Conservation (phyloP, 2,113 vertebrate species). For the Scomber scombrus region DNA sequence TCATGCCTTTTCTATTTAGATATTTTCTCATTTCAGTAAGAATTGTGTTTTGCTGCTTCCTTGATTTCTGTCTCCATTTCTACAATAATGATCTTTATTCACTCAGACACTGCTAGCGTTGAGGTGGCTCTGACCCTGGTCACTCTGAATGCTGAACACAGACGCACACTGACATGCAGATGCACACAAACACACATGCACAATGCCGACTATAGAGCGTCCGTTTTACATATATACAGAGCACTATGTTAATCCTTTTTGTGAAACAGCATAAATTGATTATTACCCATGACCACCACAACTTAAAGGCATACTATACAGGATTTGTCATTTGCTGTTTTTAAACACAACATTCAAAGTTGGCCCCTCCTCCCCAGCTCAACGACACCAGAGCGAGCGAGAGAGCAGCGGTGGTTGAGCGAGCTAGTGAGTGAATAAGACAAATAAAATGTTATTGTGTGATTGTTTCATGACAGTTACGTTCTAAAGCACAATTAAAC, state of each 20-base stretch:
- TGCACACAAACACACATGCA: slow-evolving; percentile 59
- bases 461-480: no score
- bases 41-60: neutral
- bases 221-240: slow-evolving; percentile 39
- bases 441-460: no score
- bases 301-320: neutral
- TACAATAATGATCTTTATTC: slow-evolving; percentile 67
- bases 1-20: neutral
- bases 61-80: slow-evolving; percentile 18
- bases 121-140: slow-evolving; percentile 56
- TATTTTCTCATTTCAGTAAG: neutral
- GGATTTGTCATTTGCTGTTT: no score
- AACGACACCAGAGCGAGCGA: no score
- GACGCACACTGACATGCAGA: slow-evolving; percentile 49
- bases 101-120: slow-evolving; percentile 49
- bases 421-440: no score
- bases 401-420: no score
- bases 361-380: no score
- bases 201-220: slow-evolving; percentile 45
- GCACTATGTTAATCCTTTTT: slow-evolving; percentile 15
- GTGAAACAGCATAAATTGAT: neutral
- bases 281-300: neutral
- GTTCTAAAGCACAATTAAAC: no score
- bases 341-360: no score
- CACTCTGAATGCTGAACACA: slow-evolving; percentile 66